A percentile compares a stretch with the other conserved stretches of the same genome.
Conservation (phyloP, 2,113 vertebrate species). For the Hippocampus zosterae region DNA sequence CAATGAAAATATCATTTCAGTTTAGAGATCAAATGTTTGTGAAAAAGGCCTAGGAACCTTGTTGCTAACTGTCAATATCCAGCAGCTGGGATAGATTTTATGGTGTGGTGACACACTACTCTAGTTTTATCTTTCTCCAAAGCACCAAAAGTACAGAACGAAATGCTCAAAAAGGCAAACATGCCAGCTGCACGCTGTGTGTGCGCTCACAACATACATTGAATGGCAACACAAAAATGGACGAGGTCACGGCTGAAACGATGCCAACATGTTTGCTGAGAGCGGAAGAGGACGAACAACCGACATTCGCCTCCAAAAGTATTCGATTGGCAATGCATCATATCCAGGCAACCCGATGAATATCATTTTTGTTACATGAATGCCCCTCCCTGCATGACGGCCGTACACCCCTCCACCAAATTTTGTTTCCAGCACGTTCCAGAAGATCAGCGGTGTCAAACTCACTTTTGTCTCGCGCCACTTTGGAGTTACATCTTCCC, state of each 20-base stretch:
- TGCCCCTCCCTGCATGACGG: too few species aligned
- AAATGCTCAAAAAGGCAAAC: background rate
- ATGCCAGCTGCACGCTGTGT: slow-evolving; percentile 8
- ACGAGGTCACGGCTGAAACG: slow-evolving; percentile 12
- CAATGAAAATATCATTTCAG: background rate
- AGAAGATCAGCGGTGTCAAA: too few species aligned
- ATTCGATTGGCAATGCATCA: too few species aligned
- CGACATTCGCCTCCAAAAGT: too few species aligned
- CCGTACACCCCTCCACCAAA: too few species aligned
- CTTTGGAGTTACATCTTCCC: too few species aligned
- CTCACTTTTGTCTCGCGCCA: too few species aligned
- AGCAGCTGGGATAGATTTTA: background rate
- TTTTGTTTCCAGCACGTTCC: too few species aligned
- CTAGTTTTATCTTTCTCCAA: background rate
- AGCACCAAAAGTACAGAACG: background rate
- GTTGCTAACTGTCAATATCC: background rate
- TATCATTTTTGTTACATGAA: too few species aligned
- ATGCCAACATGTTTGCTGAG: slow-evolving; percentile 5
- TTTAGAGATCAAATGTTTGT: background rate
- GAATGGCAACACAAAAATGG: background rate
- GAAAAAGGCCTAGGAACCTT: background rate
- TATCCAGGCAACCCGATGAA: too few species aligned
- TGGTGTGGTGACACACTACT: background rate
- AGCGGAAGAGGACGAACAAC: background rate
- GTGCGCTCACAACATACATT: background rate